Conservation (phyloP, 2,113 vertebrate species). For the Coregonus clupeaformis region DNA sequence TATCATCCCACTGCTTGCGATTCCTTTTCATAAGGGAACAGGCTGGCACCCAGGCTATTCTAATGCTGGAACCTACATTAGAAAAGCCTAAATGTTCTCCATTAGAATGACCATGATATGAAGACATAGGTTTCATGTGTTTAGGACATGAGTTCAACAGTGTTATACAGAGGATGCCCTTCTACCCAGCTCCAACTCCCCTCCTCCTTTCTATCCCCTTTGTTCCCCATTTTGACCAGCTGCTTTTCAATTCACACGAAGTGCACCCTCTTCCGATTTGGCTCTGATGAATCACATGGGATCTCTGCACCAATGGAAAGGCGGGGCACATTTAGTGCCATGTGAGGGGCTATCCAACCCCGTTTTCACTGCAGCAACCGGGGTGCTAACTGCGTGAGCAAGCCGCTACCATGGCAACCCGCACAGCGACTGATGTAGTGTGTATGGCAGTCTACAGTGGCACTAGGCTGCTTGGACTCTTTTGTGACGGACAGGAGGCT, state of each 20-base stretch:
- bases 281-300: constrained; percentile 51
- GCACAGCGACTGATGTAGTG: constrained; percentile 46
- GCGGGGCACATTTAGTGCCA: constrained; percentile 66
- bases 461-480: not conserved
- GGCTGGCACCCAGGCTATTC: too few relatives aligned
- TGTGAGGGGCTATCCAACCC: constrained; percentile 52
- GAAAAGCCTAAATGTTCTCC: too few relatives aligned
- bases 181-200: constrained; percentile 34
- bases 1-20: too few relatives aligned
- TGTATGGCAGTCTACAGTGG: constrained; percentile 26
- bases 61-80: too few relatives aligned
- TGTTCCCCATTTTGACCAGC: constrained; percentile 68
- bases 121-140: too few relatives aligned
- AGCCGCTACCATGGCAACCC: constrained; percentile 76
- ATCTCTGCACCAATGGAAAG: constrained; percentile 55
- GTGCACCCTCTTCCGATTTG: constrained; percentile 65
- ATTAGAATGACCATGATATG: too few relatives aligned
- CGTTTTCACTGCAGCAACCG: constrained; percentile 70
- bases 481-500: not conserved
- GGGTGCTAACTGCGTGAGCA: constrained; percentile 31
- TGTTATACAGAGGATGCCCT: not conserved
- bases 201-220: constrained; percentile 54
- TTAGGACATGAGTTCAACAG: too few relatives aligned
- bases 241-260: constrained; percentile 69
- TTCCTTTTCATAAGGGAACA: too few relatives aligned